Evolutionary conservation across 1,140 invertebrate genomes (phyloP).

Genomic region (Drosophila micromelanica): DNA sequence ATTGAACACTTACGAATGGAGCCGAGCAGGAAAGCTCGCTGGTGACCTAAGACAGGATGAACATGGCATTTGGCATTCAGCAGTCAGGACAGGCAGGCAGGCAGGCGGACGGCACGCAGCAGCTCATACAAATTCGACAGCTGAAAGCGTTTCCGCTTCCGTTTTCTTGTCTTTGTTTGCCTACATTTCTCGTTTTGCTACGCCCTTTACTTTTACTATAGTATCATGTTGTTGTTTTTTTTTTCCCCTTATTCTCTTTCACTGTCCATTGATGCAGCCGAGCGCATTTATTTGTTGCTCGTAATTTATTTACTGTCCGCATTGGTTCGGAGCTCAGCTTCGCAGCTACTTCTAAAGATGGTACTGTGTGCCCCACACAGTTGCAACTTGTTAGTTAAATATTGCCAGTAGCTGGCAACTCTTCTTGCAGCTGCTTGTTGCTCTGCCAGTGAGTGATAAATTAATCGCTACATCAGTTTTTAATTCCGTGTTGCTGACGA

Average conservation of each 20-base stretch:
- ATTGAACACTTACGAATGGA: slow-evolving; percentile 69
- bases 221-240: not conserved
- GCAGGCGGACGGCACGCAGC: slow-evolving; percentile 11
- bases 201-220: slow-evolving; percentile 38
- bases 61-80: slow-evolving; percentile 27
- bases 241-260: not conserved
- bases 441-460: slow-evolving; percentile 77
- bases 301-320: slow-evolving; percentile 83
- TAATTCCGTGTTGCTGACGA: slow-evolving; percentile 84
- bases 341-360: slow-evolving; percentile 25
- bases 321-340: slow-evolving; percentile 53
- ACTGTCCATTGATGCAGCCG: slow-evolving; percentile 54
- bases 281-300: slow-evolving; percentile 82
- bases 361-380: slow-evolving; percentile 11
- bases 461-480: slow-evolving; percentile 84
- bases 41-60: slow-evolving; percentile 36
- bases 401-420: slow-evolving; percentile 63
- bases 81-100: not conserved
- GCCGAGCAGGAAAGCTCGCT: slow-evolving; percentile 38
- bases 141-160: slow-evolving; percentile 80
- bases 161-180: slow-evolving; percentile 81
- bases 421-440: slow-evolving; percentile 41
- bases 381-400: slow-evolving; percentile 79
- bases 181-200: slow-evolving; percentile 54
- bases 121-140: slow-evolving; percentile 81